A percentile compares a stretch with the other conserved stretches of the same genome.
These are phyloP conservation scores for Mnemiopsis leidyi DNA, from an alignment of 37 sponge, comb jelly and placozoan species.

Conservation along the genomic window DNA sequence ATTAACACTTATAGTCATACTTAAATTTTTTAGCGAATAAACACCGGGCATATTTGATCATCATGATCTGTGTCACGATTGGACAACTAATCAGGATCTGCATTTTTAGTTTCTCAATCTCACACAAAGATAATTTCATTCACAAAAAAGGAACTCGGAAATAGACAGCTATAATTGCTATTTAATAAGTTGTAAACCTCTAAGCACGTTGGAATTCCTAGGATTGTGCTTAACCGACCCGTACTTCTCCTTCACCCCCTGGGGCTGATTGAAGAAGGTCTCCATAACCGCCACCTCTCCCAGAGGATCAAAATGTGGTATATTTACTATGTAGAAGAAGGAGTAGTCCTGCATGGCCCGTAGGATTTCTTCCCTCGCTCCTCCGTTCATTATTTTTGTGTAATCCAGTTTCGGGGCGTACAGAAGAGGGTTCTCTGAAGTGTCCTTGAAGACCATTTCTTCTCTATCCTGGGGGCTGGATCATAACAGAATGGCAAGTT, in stretches of 20 bases:
- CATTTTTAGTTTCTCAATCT: too few species aligned
- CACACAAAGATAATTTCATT: too few species aligned
- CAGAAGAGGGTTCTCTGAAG: constrained; percentile 21
- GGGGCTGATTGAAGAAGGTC: background rate
- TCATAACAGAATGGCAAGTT: too few species aligned
- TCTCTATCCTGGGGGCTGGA: too few species aligned
- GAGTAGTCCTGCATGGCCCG: background rate
- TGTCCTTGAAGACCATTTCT: too few species aligned
- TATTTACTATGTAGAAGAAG: constrained; percentile 50
- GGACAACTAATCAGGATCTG: too few species aligned
- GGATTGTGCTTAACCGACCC: constrained; percentile 31
- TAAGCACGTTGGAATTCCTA: background rate
- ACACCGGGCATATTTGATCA: too few species aligned
- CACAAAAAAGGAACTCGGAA: too few species aligned
- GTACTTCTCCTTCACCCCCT: background rate
- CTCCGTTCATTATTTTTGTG: background rate
- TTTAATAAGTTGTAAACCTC: background rate
- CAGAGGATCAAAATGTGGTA: background rate
- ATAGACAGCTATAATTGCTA: background rate
- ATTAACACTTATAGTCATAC: too few species aligned
- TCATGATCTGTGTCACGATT: too few species aligned
- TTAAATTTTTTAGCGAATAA: too few species aligned
- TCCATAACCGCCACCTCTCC: background rate
- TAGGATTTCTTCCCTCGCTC: background rate
- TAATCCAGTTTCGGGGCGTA: background rate